These are phyloP conservation scores for Verasper variegatus DNA, from an alignment of 2,113 vertebrate species.

Conservation along the genomic window DNA sequence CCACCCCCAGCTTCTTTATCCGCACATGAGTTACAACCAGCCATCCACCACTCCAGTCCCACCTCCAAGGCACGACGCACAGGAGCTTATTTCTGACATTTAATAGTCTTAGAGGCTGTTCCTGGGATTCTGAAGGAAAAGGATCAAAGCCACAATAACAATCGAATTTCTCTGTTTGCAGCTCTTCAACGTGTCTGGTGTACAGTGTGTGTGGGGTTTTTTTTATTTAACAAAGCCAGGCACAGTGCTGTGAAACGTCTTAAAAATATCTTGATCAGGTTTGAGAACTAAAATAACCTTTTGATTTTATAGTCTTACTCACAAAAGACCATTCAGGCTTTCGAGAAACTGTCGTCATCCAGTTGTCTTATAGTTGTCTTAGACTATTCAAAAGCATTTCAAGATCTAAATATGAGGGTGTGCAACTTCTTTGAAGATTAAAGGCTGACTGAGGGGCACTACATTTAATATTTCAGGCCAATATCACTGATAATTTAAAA, in stretches of 20 bases:
- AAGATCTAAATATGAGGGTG: neutral
- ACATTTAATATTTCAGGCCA: neutral
- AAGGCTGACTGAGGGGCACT: neutral
- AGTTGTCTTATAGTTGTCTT: neutral
- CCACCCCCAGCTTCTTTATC: constrained; percentile 2
- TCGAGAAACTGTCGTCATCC: neutral
- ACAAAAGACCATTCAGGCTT: neutral
- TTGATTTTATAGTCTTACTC: neutral
- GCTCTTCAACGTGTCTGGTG: constrained; percentile 16
- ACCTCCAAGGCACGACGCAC: neutral
- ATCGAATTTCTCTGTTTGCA: constrained; percentile 21
- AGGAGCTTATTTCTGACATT: constrained; percentile 16
- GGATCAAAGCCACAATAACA: constrained; percentile 22
- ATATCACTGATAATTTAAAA: neutral
- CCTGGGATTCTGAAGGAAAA: neutral
- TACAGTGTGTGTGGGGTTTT: neutral
- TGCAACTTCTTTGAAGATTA: neutral
- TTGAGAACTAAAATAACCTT: constrained; percentile 1
- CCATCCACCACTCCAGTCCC: constrained; percentile 8
- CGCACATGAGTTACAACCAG: constrained; percentile 5
- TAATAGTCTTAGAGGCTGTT: constrained; percentile 9
- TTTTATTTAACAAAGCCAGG: neutral
- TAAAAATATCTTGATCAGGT: constrained; percentile 14
- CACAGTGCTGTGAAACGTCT: neutral
- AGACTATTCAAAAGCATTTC: too few species aligned